Percentiles rank a stretch among this genome's conserved stretches.
phyloP scores from a whole-genome alignment of 2,113 vertebrate species.

The Sciurus niger region DNA sequence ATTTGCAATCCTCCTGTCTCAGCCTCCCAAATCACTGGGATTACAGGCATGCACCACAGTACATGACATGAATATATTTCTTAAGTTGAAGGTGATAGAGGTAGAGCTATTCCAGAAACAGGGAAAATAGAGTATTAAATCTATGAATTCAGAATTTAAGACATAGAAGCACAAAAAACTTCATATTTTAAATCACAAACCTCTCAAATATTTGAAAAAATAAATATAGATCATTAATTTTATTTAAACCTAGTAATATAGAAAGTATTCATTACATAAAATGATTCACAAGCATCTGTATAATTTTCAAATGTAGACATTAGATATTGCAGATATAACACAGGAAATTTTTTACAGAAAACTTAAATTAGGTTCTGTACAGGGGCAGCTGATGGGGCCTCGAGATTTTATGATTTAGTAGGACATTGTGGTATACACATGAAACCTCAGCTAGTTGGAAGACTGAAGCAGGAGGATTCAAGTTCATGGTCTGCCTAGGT shows the following conservation, averaged over 20 bases:
- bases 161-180: slow-evolving; percentile 2
- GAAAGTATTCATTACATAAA: background rate
- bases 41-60: too few species aligned
- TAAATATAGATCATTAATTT: background rate
- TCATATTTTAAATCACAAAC: slow-evolving; percentile 3
- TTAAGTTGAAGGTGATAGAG: slow-evolving; percentile 52
- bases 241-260: background rate
- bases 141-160: slow-evolving; percentile 71
- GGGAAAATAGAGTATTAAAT: slow-evolving; percentile 65
- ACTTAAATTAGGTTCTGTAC: too few species aligned
- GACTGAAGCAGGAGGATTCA: background rate
- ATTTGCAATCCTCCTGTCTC: too few species aligned
- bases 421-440: background rate
- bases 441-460: background rate
- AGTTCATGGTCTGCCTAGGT: background rate
- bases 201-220: background rate
- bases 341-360: background rate
- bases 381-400: too few species aligned
- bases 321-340: background rate
- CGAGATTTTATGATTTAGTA: background rate
- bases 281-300: background rate
- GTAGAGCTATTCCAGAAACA: slow-evolving; percentile 56
- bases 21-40: too few species aligned
- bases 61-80: background rate
- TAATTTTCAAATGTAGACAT: background rate